Evolutionary conservation across 2,113 vertebrate genomes (phyloP), one percentile per base, ranked within the genome.

Genomic region (Orientallactaga bullata): DNA sequence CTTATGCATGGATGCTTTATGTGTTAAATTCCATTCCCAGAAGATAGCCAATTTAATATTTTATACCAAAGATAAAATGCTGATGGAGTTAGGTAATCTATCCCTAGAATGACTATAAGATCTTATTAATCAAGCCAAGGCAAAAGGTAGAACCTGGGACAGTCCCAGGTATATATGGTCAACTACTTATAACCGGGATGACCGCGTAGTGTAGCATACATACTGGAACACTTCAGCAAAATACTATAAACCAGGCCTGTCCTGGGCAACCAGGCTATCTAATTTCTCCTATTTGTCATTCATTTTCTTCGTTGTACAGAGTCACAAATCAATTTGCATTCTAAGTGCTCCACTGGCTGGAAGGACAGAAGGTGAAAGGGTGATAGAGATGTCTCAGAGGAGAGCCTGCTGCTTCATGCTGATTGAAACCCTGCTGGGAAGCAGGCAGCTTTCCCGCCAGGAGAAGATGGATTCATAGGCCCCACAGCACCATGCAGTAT

Each of bases 401-500:
- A 11, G 21, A 91, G 37, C 26, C 68, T 68, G 66, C 0, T 30
- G 66, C 61, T 91, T 8, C 42, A 51, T 12, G 76, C 60, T 61
- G 10, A 37, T 24, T 65, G 32, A 47, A 39, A 92, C 88, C 58
- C 17, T 60, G 51, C 0, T 8, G 0, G 30, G 63, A 91, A 76
- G 26, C 0, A 0, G n/a, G n/a, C 3, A 1, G 13, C 2, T 20
- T 71, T 42, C 71, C 66, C 13, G 3, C 18, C 15, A 28, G 63
- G 32, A 2, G 17, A 37, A 32, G 2, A 7, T 18, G 65, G 60
- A 5, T 30, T 74, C 80, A 24, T 42, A 55, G 91, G 51, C 20
- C 8, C 20, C 3, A n/a, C 0, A 4, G 63, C 1, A 35, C 23
- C 32, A 55, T 7, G 47, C 9, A 7, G 16, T 0, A 8, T 24